Conservation (phyloP, 2,113 vertebrate species). For the Pitta sordida region DNA sequence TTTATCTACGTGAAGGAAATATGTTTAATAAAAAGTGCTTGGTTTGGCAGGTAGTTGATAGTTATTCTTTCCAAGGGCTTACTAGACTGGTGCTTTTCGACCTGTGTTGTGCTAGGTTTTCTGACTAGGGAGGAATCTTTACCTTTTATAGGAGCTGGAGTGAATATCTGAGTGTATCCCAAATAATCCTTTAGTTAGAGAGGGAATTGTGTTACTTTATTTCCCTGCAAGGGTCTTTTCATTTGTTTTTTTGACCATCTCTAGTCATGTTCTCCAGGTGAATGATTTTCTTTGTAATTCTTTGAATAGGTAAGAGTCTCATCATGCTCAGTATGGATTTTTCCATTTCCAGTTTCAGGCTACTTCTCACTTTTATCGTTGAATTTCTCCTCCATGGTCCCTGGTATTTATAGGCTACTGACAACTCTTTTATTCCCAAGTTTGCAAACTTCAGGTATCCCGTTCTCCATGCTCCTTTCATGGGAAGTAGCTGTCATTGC, state of each 20-base stretch:
- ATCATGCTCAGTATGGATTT: not conserved
- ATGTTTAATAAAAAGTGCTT: not conserved
- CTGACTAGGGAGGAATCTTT: not conserved
- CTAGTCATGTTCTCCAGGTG: not conserved
- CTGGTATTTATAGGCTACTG: not conserved
- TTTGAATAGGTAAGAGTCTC: not conserved
- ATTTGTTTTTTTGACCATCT: not conserved
- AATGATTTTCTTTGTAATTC: not conserved
- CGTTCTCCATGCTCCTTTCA: not conserved
- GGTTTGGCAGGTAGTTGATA: not conserved
- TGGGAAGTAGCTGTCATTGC: not conserved
- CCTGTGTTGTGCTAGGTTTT: not conserved
- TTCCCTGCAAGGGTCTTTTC: not conserved
- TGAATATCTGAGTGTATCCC: not conserved
- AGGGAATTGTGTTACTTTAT: not conserved
- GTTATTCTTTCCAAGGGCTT: not conserved
- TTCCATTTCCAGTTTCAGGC: not conserved
- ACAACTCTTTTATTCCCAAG: not conserved
- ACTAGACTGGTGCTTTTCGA: not conserved
- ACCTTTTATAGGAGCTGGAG: not conserved
- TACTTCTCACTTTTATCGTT: not conserved
- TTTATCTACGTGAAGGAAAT: not conserved
- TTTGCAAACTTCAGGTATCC: not conserved
- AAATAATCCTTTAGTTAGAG: not conserved
- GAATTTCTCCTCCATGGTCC: not conserved